A percentile compares a stretch with the other conserved stretches of the same genome.
phyloP scores from a whole-genome alignment of 2,113 vertebrate species.

The Cettia cetti region DNA sequence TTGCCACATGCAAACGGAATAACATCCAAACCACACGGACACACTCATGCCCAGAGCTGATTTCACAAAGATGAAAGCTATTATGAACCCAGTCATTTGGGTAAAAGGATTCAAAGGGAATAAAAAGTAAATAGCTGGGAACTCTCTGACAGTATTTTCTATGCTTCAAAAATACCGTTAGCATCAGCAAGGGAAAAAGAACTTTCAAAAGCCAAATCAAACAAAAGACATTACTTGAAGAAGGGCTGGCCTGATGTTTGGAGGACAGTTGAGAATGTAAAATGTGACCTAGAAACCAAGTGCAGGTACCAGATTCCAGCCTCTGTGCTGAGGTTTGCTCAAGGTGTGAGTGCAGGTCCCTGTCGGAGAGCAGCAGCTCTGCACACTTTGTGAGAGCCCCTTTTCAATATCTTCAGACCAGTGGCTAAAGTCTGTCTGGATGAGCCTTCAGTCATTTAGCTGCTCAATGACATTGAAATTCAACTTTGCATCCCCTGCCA shows the following conservation, averaged over 20 bases:
- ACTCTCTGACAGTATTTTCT: background rate
- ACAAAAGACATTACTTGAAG: background rate
- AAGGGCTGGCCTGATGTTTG: background rate
- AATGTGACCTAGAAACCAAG: background rate
- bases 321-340: background rate
- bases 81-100: background rate
- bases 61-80: background rate
- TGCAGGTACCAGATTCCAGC: background rate
- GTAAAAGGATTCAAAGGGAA: background rate
- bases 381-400: background rate
- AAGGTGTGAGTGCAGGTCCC: background rate
- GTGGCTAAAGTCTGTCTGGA: background rate
- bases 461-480: conserved; percentile 61
- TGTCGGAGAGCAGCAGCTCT: background rate
- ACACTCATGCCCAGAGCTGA: background rate
- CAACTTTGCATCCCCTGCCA: background rate
- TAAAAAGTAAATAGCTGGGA: background rate
- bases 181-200: background rate
- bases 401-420: background rate
- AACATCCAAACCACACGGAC: background rate
- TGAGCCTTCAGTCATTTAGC: conserved; percentile 30
- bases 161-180: background rate
- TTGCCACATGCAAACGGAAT: background rate
- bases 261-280: background rate
- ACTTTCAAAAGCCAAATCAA: background rate